These are phyloP conservation scores for Toxotes jaculatrix DNA, from an alignment of 2,113 vertebrate genomes.

Conservation along the genomic window DNA sequence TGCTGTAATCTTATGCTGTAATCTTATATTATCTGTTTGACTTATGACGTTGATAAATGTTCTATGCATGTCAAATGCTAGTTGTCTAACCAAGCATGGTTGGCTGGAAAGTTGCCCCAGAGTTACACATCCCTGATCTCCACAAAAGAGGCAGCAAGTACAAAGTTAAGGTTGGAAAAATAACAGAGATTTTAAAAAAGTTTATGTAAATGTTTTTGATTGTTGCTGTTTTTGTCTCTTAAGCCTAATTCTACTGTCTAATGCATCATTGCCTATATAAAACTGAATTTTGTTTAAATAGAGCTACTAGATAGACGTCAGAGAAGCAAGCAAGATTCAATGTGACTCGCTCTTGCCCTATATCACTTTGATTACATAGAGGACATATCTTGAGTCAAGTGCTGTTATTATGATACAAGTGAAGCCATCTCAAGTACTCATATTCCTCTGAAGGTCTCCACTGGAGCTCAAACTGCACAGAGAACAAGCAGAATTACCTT, in stretches of 20 bases:
- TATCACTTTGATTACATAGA: neutral
- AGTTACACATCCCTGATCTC: too few relatives aligned
- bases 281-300: neutral
- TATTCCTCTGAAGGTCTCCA: neutral
- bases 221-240: neutral
- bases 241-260: neutral
- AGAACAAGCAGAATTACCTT: neutral
- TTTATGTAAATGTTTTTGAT: neutral
- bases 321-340: neutral
- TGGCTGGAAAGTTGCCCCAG: neutral
- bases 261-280: neutral
- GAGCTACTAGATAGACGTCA: neutral
- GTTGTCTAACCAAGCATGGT: neutral
- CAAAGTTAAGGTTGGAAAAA: too few relatives aligned
- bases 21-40: too few relatives aligned
- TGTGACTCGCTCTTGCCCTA: neutral
- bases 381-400: neutral
- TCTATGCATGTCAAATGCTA: neutral
- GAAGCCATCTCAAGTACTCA: neutral
- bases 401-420: neutral
- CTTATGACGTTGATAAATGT: neutral
- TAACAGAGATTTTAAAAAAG: too few relatives aligned
- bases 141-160: too few relatives aligned
- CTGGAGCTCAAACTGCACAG: neutral
- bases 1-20: too few relatives aligned